phyloP scores from a whole-genome alignment of 1,140 invertebrate genomes.

The Leptestheria dahalacensis region DNA sequence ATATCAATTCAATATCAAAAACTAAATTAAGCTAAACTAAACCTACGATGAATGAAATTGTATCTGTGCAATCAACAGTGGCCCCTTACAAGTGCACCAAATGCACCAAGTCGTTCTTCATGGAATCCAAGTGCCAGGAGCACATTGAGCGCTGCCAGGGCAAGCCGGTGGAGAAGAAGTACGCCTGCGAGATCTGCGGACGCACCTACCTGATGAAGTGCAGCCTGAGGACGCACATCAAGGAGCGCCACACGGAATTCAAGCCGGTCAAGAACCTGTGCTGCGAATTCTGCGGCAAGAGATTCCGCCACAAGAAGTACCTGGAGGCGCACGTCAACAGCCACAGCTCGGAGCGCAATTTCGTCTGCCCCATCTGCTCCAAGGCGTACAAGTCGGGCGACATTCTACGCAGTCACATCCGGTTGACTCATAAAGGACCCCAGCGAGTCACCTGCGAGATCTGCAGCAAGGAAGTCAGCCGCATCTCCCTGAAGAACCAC shows the following conservation, averaged over 20 bases:
- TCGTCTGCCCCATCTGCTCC: neutral
- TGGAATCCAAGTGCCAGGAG: neutral
- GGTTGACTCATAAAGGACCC: neutral
- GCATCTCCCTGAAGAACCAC: constrained; percentile 4
- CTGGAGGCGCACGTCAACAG: constrained; percentile 8
- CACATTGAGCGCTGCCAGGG: constrained; percentile 2
- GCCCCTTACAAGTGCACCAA: constrained; percentile 4
- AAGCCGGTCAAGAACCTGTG: constrained; percentile 11
- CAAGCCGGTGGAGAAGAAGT: neutral
- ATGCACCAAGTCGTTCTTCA: neutral
- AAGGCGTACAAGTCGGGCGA: constrained; percentile 7
- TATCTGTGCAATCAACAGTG: neutral
- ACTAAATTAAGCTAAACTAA: neutral
- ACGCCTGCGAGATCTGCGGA: constrained; percentile 3
- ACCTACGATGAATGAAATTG: neutral
- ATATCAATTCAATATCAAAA: neutral
- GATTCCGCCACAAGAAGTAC: constrained; percentile 10
- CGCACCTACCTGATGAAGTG: constrained; percentile 4
- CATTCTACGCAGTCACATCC: constrained; percentile 1
- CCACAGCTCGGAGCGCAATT: constrained; percentile 3
- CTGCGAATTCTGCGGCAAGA: constrained; percentile 5
- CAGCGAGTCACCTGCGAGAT: constrained; percentile 6
- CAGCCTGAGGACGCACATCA: constrained; percentile 1
- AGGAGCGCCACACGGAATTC: constrained; percentile 5
- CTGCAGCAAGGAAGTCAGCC: constrained; percentile 4